These are phyloP conservation scores for Paguma larvata DNA, from an alignment of 2,797 vertebrate genomes.

Conservation along the genomic window DNA sequence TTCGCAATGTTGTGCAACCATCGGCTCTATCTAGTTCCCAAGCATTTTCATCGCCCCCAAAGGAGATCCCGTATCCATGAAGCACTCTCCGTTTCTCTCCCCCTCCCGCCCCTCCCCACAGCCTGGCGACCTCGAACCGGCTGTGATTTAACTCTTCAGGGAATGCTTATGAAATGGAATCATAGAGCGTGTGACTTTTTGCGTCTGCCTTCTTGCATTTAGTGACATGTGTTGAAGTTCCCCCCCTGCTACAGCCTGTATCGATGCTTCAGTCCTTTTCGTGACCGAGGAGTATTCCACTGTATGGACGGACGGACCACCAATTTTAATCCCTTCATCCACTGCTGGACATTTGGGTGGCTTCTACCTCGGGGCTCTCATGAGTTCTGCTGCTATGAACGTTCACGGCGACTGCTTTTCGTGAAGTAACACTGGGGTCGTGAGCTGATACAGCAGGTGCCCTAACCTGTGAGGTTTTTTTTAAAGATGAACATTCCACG, in stretches of 20 bases:
- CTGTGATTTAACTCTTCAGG: background rate
- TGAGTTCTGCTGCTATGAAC: background rate
- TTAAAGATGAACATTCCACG: background rate
- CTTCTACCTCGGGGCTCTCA: background rate
- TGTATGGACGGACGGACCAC: background rate
- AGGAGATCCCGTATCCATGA: background rate
- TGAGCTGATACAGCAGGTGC: background rate
- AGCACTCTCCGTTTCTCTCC: background rate
- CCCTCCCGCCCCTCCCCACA: background rate
- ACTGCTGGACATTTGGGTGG: background rate
- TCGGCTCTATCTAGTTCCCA: background rate
- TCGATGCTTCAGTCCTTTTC: background rate
- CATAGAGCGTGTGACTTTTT: background rate
- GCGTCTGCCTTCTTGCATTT: background rate
- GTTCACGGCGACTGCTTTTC: background rate
- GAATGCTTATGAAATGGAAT: background rate
- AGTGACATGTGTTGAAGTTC: background rate
- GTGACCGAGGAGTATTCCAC: background rate
- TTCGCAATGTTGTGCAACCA: background rate
- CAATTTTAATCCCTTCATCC: background rate
- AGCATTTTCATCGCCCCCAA: background rate
- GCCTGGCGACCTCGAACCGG: background rate
- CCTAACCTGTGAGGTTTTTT: background rate
- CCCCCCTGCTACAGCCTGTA: background rate
- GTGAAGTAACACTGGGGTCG: background rate